A percentile compares a stretch with the other conserved stretches of the same genome.
These are phyloP conservation scores for Eclectus roratus DNA, from an alignment of 2,113 vertebrate species.

Conservation along the genomic window DNA sequence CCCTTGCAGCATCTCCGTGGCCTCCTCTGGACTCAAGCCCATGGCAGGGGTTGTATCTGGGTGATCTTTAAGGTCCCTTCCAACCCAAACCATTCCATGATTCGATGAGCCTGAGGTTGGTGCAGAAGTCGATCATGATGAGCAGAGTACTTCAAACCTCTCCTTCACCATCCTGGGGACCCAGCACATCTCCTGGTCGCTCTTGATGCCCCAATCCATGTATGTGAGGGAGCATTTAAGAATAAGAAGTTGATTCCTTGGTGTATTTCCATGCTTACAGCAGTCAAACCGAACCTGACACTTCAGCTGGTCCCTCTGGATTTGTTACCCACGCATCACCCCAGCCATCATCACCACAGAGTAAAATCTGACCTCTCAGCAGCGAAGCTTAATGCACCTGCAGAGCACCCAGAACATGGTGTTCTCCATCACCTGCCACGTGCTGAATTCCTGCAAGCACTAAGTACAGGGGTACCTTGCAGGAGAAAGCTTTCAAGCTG, in stretches of 20 bases:
- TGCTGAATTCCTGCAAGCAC: background rate
- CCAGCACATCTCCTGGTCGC: background rate
- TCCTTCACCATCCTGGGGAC: background rate
- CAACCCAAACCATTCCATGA: background rate
- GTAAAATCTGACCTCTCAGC: background rate
- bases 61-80: background rate
- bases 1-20: background rate
- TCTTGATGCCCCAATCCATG: background rate
- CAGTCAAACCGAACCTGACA: background rate
- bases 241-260: background rate
- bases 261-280: background rate
- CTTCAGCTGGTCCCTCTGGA: background rate
- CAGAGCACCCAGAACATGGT: background rate
- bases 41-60: background rate
- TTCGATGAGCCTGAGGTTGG: background rate
- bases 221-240: accelerated
- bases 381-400: background rate
- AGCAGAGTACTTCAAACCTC: background rate
- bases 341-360: accelerated
- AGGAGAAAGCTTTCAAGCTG: background rate
- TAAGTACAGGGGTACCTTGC: accelerated
- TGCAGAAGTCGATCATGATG: background rate
- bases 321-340: accelerated
- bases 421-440: background rate
- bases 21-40: background rate